These are phyloP conservation scores for Corythucha ciliata DNA, from an alignment of 2,888 invertebrate genomes.

Conservation along the genomic window DNA sequence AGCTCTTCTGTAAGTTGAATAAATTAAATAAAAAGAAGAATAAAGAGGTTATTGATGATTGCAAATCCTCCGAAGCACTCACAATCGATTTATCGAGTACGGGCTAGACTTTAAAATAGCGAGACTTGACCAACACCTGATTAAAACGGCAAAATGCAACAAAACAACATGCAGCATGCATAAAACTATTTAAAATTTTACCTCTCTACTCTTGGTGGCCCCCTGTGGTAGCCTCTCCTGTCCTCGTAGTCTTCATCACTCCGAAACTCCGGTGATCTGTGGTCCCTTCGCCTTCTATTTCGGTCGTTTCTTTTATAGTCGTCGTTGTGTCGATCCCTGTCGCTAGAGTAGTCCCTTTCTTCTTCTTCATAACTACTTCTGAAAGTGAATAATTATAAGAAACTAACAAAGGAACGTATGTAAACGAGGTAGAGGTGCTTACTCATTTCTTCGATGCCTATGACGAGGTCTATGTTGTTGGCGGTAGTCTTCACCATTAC, in stretches of 20 bases:
- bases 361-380: constrained; percentile 51
- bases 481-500: constrained; percentile 26
- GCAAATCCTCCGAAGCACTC: too few species aligned
- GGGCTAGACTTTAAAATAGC: too few species aligned
- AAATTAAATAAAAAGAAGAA: too few species aligned
- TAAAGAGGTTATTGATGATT: neutral
- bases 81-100: neutral
- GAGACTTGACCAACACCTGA: neutral
- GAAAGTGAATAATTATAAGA: constrained; percentile 7
- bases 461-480: constrained; percentile 24
- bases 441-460: constrained; percentile 27
- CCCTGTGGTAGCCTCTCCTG: constrained; percentile 35
- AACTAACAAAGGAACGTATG: neutral
- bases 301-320: constrained; percentile 28
- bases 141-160: neutral
- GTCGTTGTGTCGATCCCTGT: constrained; percentile 45
- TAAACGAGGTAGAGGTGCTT: constrained; percentile 4
- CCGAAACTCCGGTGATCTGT: constrained; percentile 39
- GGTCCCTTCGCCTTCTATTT: constrained; percentile 26
- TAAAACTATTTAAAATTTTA: neutral
- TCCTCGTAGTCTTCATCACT: constrained; percentile 40
- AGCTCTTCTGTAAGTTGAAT: constrained; percentile 15
- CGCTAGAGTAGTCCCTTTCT: constrained; percentile 59
- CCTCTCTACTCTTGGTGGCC: constrained; percentile 29
- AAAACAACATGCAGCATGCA: neutral